Conservation (phyloP, 1,140 invertebrate genomes). For the Aethina tumida region DNA sequence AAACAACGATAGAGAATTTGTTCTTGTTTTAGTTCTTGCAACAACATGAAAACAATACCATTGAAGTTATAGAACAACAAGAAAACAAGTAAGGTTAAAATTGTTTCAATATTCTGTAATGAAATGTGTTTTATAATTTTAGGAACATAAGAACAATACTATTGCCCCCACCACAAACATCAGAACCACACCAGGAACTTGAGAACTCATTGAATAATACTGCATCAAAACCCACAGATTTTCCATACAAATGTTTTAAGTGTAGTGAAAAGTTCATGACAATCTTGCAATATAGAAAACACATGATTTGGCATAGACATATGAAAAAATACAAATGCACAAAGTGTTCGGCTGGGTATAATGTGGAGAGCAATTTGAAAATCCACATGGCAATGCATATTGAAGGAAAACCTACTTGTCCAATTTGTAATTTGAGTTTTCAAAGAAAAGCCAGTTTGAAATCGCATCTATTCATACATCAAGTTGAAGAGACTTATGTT, state of each 20-base stretch:
- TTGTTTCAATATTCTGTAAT: too few relatives aligned
- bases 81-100: too few relatives aligned
- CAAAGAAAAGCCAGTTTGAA: slow-evolving; percentile 58
- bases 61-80: too few relatives aligned
- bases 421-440: slow-evolving; percentile 52
- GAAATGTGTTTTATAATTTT: too few relatives aligned
- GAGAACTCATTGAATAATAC: too few relatives aligned
- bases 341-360: slow-evolving; percentile 51
- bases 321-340: slow-evolving; percentile 53
- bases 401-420: slow-evolving; percentile 47
- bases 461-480: slow-evolving; percentile 58
- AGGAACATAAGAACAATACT: too few relatives aligned
- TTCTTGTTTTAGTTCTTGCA: too few relatives aligned
- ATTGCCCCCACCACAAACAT: too few relatives aligned
- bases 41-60: too few relatives aligned
- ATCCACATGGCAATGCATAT: slow-evolving; percentile 52
- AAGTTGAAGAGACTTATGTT: slow-evolving; percentile 56
- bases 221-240: too few relatives aligned
- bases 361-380: slow-evolving; percentile 45
- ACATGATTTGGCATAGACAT: slow-evolving; percentile 40
- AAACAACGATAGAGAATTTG: too few relatives aligned
- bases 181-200: too few relatives aligned
- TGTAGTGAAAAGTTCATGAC: slow-evolving; percentile 19
- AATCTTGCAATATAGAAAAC: slow-evolving; percentile 15
- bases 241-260: slow-evolving; percentile 14